Base-by-base conservation (phyloP, 2,797 vertebrate genomes). In the Enteromius unitaeniatus region DNA sequence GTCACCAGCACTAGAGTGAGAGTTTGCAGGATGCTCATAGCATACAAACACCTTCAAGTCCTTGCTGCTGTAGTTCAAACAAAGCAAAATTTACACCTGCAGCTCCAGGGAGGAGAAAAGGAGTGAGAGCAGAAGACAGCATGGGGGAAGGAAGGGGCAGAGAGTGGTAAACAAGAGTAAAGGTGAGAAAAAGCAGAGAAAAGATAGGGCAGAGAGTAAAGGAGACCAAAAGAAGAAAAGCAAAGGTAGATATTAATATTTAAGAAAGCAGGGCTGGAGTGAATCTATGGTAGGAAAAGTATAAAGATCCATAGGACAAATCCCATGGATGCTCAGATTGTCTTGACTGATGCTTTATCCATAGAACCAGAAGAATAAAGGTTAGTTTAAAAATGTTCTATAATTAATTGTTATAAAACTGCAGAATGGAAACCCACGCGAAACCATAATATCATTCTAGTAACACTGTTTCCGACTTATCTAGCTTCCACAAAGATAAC, bases 1-100 rank as follows among this genome's bases (percentile, higher is more conserved):
- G 51, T 83, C 51, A 62, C 76, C 26, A 55, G 64, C n/a, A 58
- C 28, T 80, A 60, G 53, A 79, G 69, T 28, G 72, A 77, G 73
- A 73, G 58, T 73, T 77, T 79, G 80, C 62, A 75, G 79, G 60
- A 86, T 75, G 67, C 65, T 55, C 40, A 6, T 53, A 62, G 77
- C 58, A 86, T 85, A 78, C 76, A 83, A 87, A 87, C 77, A 67
- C 17, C 74, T 45, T 83, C 40, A 47, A 75, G 47, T 81, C 78
- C 78, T 83, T 45, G 72, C 67, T 76, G 78, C 79, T 79, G 73
- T 84, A 84, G 64, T 85, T 84, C 78, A 84, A 85, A 79, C 81
- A 84, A 82, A 79, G 70, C 31, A 79, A 79, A 82, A 84, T 89
- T 83, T 83, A 86, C 78, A 86, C 60, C 78, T 68, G 21, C 60